Evolutionary conservation across 2,113 vertebrate species (phyloP).

Genomic region (Arizona elegans): DNA sequence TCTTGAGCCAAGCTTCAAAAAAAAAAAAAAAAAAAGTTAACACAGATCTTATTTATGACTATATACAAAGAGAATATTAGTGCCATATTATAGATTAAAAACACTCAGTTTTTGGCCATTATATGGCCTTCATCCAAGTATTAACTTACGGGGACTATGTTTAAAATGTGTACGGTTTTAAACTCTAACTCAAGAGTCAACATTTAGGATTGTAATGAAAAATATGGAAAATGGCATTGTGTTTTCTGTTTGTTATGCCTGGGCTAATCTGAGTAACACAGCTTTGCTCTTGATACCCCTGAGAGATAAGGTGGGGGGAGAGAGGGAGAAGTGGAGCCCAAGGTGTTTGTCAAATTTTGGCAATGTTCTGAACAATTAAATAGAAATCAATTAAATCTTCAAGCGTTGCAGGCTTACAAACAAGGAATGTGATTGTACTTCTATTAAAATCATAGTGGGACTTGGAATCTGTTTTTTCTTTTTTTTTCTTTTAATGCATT

Average conservation of each 20-base stretch:
- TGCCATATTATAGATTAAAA: not conserved
- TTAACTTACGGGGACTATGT: not conserved
- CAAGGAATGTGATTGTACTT: not conserved
- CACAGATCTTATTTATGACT: not conserved
- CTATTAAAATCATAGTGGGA: not conserved
- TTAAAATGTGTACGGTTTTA: not conserved
- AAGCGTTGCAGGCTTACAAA: not conserved
- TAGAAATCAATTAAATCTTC: not conserved
- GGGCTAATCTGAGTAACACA: not conserved
- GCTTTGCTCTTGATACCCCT: not conserved
- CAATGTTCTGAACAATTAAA: not conserved
- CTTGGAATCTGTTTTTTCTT: not conserved
- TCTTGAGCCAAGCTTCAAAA: too few species aligned
- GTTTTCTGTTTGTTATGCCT: not conserved
- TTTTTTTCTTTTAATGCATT: not conserved
- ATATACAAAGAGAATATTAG: not conserved
- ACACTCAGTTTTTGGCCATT: not conserved
- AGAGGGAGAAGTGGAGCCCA: fast-evolving
- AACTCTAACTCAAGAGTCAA: not conserved
- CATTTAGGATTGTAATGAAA: not conserved
- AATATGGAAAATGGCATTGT: not conserved
- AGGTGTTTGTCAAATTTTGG: not conserved
- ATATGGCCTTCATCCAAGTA: not conserved
- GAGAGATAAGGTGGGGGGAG: not conserved
- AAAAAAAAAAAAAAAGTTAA: too few species aligned